Percentiles rank a stretch among this genome's conserved stretches.
Evolutionary conservation across 2,797 vertebrate genomes (phyloP).

Genomic region (Knipowitschia caucasica): DNA sequence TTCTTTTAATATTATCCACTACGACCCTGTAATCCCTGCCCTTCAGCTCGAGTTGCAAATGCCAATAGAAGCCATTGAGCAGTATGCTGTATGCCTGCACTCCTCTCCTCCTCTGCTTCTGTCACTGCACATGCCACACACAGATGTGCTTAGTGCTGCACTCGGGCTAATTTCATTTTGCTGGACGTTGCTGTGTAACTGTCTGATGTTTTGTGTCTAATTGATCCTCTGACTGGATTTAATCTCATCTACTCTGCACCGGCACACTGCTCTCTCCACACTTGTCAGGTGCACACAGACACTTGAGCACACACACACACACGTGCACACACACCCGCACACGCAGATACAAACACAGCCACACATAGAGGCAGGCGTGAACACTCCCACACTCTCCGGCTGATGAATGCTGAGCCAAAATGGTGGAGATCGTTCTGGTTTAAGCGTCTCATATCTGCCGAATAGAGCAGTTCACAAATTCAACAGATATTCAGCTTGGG

Average conservation of each 20-base stretch:
- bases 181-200: slow-evolving; percentile 64
- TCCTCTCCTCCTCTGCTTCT: too few species aligned
- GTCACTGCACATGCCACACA: slow-evolving; percentile 28
- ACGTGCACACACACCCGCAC: too few species aligned
- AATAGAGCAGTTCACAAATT: slow-evolving; percentile 1
- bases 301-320: too few species aligned
- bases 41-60: neutral
- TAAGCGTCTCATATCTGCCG: slow-evolving; percentile 1
- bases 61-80: neutral
- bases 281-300: slow-evolving; percentile 56
- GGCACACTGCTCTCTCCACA: slow-evolving; percentile 63
- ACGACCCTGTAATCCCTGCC: neutral
- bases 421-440: neutral
- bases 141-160: slow-evolving; percentile 50
- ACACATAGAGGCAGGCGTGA: slow-evolving; percentile 12
- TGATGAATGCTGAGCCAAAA: slow-evolving; percentile 13
- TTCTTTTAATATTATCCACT: too few species aligned
- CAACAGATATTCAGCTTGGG: neutral
- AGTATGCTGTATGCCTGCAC: neutral
- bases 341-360: too few species aligned
- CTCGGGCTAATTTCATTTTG: slow-evolving; percentile 74
- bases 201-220: slow-evolving; percentile 81
- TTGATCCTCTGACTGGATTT: slow-evolving; percentile 80
- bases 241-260: slow-evolving; percentile 82
- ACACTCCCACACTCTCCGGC: neutral